Base-by-base conservation (phyloP, 2,888 invertebrate species). In the Pediacus dermestoides region DNA sequence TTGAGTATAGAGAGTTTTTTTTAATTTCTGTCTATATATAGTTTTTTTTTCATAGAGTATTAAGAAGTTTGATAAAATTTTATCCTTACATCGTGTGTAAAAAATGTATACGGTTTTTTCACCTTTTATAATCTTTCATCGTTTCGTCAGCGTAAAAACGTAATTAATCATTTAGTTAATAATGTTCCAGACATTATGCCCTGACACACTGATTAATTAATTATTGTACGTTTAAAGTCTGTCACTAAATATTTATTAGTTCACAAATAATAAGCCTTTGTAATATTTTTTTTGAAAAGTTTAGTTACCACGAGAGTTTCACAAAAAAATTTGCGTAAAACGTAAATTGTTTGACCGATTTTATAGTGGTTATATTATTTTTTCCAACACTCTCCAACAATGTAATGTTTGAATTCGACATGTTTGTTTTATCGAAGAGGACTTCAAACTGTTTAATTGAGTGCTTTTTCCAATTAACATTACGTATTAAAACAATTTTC, bases 131-230 rank as follows among this genome's bases (percentile, higher is more conserved):
- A 35, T 27, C 34, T 26, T 35, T 35, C 21, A 35, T 35, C 18
- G 16, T 27, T 35, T 27, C 27, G 28, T 35, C 34, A 28, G 28
- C 21, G 28, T 28, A 18, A 13, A 21, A 21, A 12, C 21, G 27
- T 21, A 27, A 35, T 35, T 27, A 35, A 35, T 35, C 34, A 35
- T 35, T 16, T 21, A 14, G 27, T 27, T 35, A 35, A 35, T 35
- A 28, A 35, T 23, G 14, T 27, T 35, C 21, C 13, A 27, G 34
- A 35, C 27, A 28, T 35, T 27, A 28, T 23, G n/a, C 34, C 26
- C 12, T 15, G 13, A 16, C 16, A 16, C 14, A 21, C 8, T 35
- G 27, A 35, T 35, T 35, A 35, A 35, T 35, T 35, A 35, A 10
- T n/a, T n/a, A n/a, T n/a, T 3, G 14, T 27, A 16, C 27, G 11